Percentiles rank a stretch among this genome's conserved stretches.
phyloP scores from a whole-genome alignment of 1,140 invertebrate species.

The Rhizoglyphus robini region DNA sequence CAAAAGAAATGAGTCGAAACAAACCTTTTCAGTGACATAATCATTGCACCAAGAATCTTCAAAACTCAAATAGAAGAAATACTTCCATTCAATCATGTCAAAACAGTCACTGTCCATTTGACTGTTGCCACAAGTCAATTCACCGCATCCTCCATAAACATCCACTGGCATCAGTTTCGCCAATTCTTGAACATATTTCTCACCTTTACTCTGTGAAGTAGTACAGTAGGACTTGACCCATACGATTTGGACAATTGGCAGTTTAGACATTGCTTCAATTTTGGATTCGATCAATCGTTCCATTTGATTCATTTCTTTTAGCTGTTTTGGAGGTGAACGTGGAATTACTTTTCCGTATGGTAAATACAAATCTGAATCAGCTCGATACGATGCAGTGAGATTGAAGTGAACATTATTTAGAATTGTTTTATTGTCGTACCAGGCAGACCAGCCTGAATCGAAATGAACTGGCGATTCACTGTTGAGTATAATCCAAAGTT shows the following conservation, averaged over 20 bases:
- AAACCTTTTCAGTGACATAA: conserved; percentile 37
- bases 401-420: conserved; percentile 38
- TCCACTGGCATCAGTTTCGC: conserved; percentile 44
- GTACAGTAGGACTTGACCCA: conserved; percentile 52
- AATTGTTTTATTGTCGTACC: conserved; percentile 24
- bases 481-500: conserved; percentile 27
- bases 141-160: conserved; percentile 50
- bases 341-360: conserved; percentile 35
- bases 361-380: conserved; percentile 40
- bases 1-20: too few relatives aligned
- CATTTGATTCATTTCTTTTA: too few relatives aligned
- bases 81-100: conserved; percentile 24
- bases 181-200: conserved; percentile 42
- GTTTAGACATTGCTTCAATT: conserved; percentile 24
- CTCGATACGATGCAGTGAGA: conserved; percentile 45
- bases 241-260: conserved; percentile 32
- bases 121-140: conserved; percentile 22
- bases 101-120: conserved; percentile 27
- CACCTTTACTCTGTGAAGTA: conserved; percentile 38
- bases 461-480: conserved; percentile 26
- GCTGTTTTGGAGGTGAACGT: not conserved
- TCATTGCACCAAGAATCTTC: conserved; percentile 34
- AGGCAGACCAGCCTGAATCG: too few relatives aligned
- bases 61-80: conserved; percentile 34
- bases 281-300: too few relatives aligned